A percentile compares a stretch with the other conserved stretches of the same genome.
phyloP scores from a whole-genome alignment of 2,113 vertebrate species.

The Brienomyrus longianalis region DNA sequence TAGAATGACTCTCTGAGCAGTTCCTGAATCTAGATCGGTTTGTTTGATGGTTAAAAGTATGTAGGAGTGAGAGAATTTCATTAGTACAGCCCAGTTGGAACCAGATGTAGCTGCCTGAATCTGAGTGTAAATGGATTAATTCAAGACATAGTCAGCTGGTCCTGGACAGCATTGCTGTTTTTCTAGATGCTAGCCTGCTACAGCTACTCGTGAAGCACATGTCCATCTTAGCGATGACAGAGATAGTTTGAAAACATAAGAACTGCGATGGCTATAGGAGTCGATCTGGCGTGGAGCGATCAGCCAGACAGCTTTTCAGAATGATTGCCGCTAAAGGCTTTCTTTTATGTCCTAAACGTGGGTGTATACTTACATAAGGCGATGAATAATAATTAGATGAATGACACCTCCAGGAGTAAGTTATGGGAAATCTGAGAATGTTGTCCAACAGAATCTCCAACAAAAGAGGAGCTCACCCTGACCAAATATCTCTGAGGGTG shows the following conservation, averaged over 20 bases:
- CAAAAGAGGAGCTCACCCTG: neutral
- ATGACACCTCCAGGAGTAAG: neutral
- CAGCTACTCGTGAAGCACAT: neutral
- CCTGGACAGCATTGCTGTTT: neutral
- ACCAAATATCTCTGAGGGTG: neutral
- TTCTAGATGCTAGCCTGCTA: neutral
- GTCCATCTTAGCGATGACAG: neutral
- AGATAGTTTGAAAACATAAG: neutral
- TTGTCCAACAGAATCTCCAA: neutral
- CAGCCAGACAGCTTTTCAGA: neutral
- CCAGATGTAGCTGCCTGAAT: neutral
- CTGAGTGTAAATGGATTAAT: neutral
- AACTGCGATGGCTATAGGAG: neutral
- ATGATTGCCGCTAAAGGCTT: neutral
- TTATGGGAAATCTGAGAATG: neutral
- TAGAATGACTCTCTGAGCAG: neutral
- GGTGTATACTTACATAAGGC: neutral
- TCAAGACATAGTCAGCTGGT: neutral
- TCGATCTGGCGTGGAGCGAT: neutral
- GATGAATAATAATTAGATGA: neutral
- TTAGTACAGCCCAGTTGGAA: neutral
- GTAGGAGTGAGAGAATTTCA: slow-evolving; percentile 3
- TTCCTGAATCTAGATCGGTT: neutral
- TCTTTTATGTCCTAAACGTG: neutral
- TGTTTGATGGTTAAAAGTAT: neutral